Conservation (phyloP, 1,140 invertebrate genomes). For the Leptopilina clavipes region DNA sequence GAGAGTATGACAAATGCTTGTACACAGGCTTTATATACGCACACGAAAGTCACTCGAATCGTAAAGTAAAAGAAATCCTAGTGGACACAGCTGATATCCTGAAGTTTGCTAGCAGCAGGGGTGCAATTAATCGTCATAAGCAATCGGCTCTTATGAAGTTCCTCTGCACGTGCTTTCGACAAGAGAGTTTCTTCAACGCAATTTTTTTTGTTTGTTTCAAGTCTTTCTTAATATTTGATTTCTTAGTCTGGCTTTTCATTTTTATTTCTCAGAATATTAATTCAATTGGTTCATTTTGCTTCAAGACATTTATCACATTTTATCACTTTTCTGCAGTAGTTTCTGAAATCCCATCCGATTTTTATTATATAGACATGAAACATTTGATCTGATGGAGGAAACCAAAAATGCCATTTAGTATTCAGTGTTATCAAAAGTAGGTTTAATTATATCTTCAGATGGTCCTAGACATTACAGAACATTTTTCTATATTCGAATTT, state of each 20-base stretch:
- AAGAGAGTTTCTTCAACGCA: conserved; percentile 4
- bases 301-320: conserved; percentile 54
- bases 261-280: conserved; percentile 61
- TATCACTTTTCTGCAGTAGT: background rate
- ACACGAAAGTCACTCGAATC: conserved; percentile 22
- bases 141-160: conserved; percentile 49
- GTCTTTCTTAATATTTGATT: conserved; percentile 10
- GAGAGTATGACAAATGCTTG: conserved; percentile 24
- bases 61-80: conserved; percentile 16
- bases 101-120: conserved; percentile 54
- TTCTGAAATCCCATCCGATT: too few species aligned
- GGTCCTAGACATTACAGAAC: too few species aligned
- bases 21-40: background rate
- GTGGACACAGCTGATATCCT: conserved; percentile 30
- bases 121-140: conserved; percentile 65
- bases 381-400: too few species aligned
- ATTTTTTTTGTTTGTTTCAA: too few species aligned
- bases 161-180: conserved; percentile 29
- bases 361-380: too few species aligned
- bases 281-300: conserved; percentile 56
- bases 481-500: too few species aligned
- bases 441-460: too few species aligned
- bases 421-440: too few species aligned
- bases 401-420: too few species aligned
- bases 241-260: conserved; percentile 54